These are phyloP conservation scores for Apostichopus japonicus DNA, from an alignment of 35 echinoderm and acorn worm species.

Conservation along the genomic window DNA sequence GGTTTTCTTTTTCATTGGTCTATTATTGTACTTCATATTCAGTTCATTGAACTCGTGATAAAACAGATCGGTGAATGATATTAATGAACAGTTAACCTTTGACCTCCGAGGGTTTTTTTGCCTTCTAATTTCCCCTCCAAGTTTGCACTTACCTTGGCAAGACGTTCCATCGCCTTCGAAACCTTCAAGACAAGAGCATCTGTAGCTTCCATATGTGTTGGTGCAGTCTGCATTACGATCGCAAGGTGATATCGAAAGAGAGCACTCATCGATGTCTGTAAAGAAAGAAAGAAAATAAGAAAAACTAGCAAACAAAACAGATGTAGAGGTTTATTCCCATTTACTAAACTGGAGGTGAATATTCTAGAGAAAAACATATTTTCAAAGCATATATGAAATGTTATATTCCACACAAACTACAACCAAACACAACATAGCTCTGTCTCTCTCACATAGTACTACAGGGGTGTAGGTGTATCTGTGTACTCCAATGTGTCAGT, in stretches of 20 bases:
- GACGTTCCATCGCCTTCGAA: neutral
- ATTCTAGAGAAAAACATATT: too few species aligned
- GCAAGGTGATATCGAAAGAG: constrained; percentile 52
- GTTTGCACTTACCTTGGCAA: constrained; percentile 1
- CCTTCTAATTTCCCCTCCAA: too few species aligned
- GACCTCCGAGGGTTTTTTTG: too few species aligned
- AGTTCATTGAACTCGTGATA: too few species aligned
- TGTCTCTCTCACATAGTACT: neutral
- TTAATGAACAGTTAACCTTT: too few species aligned
- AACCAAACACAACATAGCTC: too few species aligned
- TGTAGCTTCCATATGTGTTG: constrained; percentile 73
- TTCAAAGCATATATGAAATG: too few species aligned
- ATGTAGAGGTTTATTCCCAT: too few species aligned
- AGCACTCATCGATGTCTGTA: constrained; percentile 82
- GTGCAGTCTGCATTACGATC: constrained; percentile 70
- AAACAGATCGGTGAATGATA: too few species aligned
- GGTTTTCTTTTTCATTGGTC: too few species aligned
- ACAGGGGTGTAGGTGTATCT: neutral
- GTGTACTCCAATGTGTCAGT: neutral
- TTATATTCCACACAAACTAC: too few species aligned
- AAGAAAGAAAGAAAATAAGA: neutral
- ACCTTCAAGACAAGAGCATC: constrained; percentile 52
- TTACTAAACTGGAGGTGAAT: neutral
- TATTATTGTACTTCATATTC: too few species aligned
- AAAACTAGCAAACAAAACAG: neutral